Percentiles rank a stretch among this genome's conserved stretches.
Evolutionary conservation across 2,888 invertebrate genomes (phyloP).

Genomic region (Cotesia congregata): DNA sequence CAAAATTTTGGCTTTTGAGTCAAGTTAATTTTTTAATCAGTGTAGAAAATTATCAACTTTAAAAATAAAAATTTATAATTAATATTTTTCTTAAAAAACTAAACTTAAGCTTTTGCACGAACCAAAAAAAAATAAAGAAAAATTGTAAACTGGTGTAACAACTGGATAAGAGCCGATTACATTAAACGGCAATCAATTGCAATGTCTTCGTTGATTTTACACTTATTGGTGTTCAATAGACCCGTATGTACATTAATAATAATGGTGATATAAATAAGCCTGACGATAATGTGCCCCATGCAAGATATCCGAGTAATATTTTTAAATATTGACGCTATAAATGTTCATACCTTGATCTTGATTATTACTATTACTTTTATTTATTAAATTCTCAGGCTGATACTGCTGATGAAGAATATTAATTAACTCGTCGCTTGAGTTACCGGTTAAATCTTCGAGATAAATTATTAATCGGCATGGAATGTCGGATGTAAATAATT

Average conservation of each 20-base stretch:
- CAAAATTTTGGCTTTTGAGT: no score
- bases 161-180: slow-evolving; percentile 34
- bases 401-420: slow-evolving; percentile 13
- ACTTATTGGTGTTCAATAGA: background rate
- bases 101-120: background rate
- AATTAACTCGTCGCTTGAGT: slow-evolving; percentile 24
- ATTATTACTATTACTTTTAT: slow-evolving; percentile 12
- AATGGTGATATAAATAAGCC: background rate
- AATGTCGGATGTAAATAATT: background rate
- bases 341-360: slow-evolving; percentile 20
- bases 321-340: background rate
- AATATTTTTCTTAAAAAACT: background rate
- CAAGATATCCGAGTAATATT: background rate
- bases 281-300: background rate
- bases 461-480: slow-evolving; percentile 6
- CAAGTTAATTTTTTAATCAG: no score
- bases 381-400: background rate
- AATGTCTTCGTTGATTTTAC: slow-evolving; percentile 16
- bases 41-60: no score
- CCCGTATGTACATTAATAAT: background rate
- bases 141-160: slow-evolving; percentile 20
- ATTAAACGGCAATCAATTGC: slow-evolving; percentile 40
- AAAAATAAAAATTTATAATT: background rate
- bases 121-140: slow-evolving; percentile 9
- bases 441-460: slow-evolving; percentile 2